phyloP scores from a whole-genome alignment of 2,888 invertebrate genomes.

The Phengaris alcon region DNA sequence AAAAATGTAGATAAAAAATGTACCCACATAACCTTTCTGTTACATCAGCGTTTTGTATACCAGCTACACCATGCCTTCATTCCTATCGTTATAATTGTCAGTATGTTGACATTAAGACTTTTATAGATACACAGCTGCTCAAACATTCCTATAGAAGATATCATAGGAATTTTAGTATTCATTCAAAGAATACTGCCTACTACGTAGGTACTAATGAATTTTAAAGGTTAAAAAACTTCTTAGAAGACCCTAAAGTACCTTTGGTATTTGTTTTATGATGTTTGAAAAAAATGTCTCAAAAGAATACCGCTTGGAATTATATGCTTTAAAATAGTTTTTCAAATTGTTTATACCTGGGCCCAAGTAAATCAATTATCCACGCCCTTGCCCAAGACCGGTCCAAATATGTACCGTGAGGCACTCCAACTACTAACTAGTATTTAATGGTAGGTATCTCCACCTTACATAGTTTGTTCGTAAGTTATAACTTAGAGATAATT shows the following conservation, averaged over 20 bases:
- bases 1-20: too few species aligned
- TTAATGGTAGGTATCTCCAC: slow-evolving; percentile 17
- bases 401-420: slow-evolving; percentile 19
- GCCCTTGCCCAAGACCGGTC: slow-evolving; percentile 11
- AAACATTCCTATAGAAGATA: neutral
- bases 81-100: neutral
- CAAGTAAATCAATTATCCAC: slow-evolving; percentile 24
- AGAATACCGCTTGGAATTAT: neutral
- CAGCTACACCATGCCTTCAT: neutral
- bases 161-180: neutral
- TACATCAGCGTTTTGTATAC: too few species aligned
- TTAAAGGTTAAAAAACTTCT: neutral
- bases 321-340: neutral
- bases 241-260: neutral
- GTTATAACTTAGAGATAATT: neutral
- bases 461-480: neutral
- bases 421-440: neutral
- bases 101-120: slow-evolving; percentile 1
- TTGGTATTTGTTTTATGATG: neutral
- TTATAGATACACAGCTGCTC: neutral
- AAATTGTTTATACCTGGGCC: neutral
- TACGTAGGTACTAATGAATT: neutral
- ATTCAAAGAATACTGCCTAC: neutral
- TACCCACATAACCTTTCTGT: too few species aligned
- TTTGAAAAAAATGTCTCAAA: neutral